These are phyloP conservation scores for Belgica antarctica DNA, from an alignment of 2,888 invertebrate genomes.

Conservation along the genomic window DNA sequence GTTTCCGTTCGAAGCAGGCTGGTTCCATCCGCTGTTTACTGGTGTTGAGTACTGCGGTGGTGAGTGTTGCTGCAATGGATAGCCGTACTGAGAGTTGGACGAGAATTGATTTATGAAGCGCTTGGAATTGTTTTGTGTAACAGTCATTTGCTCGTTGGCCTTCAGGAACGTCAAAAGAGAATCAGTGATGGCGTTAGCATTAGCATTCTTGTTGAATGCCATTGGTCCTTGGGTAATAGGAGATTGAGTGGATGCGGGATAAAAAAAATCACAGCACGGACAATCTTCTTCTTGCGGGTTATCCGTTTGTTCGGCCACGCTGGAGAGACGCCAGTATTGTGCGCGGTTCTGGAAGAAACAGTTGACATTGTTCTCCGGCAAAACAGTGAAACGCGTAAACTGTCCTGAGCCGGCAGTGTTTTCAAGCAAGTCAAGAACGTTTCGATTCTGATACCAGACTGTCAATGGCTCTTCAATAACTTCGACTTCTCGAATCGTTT, in stretches of 20 bases:
- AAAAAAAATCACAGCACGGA: constrained; percentile 37
- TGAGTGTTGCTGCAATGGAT: constrained; percentile 28
- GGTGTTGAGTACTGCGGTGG: background rate
- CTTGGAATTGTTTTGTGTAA: background rate
- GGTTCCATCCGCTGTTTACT: background rate
- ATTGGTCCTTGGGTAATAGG: background rate
- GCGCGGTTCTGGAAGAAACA: constrained; percentile 39
- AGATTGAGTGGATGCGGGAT: constrained; percentile 19
- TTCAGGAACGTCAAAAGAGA: constrained; percentile 38
- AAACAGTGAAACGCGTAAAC: constrained; percentile 17
- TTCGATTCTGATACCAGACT: constrained; percentile 25
- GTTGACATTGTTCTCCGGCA: constrained; percentile 30
- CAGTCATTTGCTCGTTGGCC: background rate
- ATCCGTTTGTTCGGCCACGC: background rate
- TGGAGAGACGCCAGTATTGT: constrained; percentile 33
- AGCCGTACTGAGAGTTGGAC: constrained; percentile 28
- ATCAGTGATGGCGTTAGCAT: constrained; percentile 32
- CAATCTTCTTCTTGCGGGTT: constrained; percentile 17
- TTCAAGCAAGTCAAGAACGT: constrained; percentile 12
- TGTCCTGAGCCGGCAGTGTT: background rate
- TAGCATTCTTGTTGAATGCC: background rate
- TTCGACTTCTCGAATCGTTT: background rate
- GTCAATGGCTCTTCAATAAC: background rate
- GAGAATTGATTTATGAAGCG: background rate
- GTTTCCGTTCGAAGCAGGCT: background rate